Evolutionary conservation across 2,113 vertebrate species (phyloP), one percentile per base, ranked within the genome.

Genomic region (Platysternon megacephalum): DNA sequence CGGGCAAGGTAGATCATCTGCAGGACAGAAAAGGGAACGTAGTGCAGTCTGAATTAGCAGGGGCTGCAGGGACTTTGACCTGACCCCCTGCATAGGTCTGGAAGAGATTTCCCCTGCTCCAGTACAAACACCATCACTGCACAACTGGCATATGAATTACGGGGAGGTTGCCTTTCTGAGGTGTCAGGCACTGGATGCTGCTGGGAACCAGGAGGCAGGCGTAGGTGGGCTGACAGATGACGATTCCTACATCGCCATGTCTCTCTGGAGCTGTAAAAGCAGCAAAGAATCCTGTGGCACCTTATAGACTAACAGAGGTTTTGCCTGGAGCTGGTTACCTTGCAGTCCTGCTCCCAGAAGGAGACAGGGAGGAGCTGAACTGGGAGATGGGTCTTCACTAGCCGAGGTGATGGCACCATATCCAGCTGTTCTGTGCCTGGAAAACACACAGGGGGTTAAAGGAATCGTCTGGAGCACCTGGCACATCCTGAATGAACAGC

Each of bases 361-460:
- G 99, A 99, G 32, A 88, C 91, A 0, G 98, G 99, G 72, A 99
- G 89, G 53, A 99, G 98, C 11, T 98, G 97, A 89, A 98, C 82
- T 0, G 98, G 98, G 11, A 99, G 96, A 84, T 99, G 99, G 51
- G 99, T 99, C 97, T 99, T 99, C 76, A 99, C 97, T 44, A 99
- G 94, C 58, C 98, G 97, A 0, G 98, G 98, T 79, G 98, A 98
- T 1, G 98, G 94, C 95, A 97, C 98, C 44, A 88, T 91, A 21
- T 97, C 91, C 86, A 99, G 94, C 72, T 98, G 97, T 9, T 98
- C 98, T 2, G 99, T 0, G 0, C 97, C 98, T 98, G 95, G 24
- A 14, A 74, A 29, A 52, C 5, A 88, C 8, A 49, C 44, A 61
- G 68, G 7, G 42, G n/a, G 9, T 8, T 26, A 48, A 55, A 56